Base-by-base conservation (phyloP, 1,140 invertebrate genomes). In the Sarcophaga bullata region DNA sequence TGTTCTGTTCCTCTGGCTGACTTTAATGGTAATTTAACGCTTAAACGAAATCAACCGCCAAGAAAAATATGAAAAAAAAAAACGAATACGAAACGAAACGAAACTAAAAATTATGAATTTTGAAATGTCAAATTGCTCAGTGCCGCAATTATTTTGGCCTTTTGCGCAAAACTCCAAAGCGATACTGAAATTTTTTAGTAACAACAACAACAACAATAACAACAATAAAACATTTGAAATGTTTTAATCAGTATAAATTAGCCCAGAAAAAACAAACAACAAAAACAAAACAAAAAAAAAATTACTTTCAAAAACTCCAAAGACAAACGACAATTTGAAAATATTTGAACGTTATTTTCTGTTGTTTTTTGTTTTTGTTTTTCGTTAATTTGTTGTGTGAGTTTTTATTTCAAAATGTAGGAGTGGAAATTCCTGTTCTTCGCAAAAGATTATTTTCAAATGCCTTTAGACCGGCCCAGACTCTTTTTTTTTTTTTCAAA, bases 391-490 rank as follows among this genome's bases (percentile, higher is more conserved):
- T 37, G 25, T 37, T 37, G 25, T 37, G 25, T 37, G 25, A 37
- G 25, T 37, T 37, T 37, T 37, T 37, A 37, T 68, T 68, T 25
- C 50, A 80, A 82, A 82, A 82, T 82, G 82, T 82, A 82, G 82
- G 82, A 82, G 82, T 82, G 82, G 82, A 82, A 82, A 82, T 82
- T 82, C 82, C 82, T 82, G 82, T 82, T 82, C 76, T 82, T 80
- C 49, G 54, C 81, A 54, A 75, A 82, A 47, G 58, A 78, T 68
- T 68, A 68, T 68, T 68, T 68, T 68, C 62, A 68, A 19, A 68
- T 25, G 17, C 62, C 62, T 68, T 25, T 50, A 78, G 49, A 50
- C 73, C 50, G 49, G 25, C 73, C 50, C 48, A 78, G 15, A 78
- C 73, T n/a, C 25, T 37, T 1, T 37, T 37, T 37, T n/a, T 4